Percentiles rank a stretch among this genome's conserved stretches.
Conservation (phyloP, 2,113 vertebrate species). For the Sander vitreus region DNA sequence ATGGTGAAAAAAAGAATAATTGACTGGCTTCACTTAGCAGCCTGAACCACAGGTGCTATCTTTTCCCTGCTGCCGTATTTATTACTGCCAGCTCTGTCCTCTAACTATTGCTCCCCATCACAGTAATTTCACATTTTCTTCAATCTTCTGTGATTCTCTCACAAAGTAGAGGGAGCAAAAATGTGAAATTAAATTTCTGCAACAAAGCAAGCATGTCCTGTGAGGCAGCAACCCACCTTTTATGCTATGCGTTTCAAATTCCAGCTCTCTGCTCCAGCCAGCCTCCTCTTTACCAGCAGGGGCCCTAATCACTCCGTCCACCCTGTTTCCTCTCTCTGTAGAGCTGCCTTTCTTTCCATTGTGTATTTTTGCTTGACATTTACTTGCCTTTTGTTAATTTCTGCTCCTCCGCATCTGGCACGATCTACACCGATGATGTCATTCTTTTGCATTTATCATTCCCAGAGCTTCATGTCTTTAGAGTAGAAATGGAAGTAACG, state of each 20-base stretch:
- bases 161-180: conserved; percentile 34
- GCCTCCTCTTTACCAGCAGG: conserved; percentile 34
- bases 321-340: conserved; percentile 28
- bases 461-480: conserved; percentile 25
- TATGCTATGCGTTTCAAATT: conserved; percentile 48
- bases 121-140: conserved; percentile 40
- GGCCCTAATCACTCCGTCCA: conserved; percentile 47
- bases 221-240: conserved; percentile 50
- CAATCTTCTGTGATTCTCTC: conserved; percentile 32
- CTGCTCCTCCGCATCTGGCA: conserved; percentile 38
- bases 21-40: conserved; percentile 45
- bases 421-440: conserved; percentile 26
- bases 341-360: conserved; percentile 17
- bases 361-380: conserved; percentile 18
- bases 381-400: conserved; percentile 43
- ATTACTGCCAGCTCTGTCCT: conserved; percentile 34
- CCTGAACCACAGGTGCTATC: conserved; percentile 20
- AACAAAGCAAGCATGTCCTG: conserved; percentile 51
- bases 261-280: conserved; percentile 42
- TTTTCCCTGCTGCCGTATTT: conserved; percentile 38
- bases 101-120: conserved; percentile 21
- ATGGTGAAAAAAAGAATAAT: conserved; percentile 42
- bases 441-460: conserved; percentile 27
- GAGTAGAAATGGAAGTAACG: conserved; percentile 13
- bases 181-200: conserved; percentile 61